Conservation (phyloP, 2,888 invertebrate species). For the Drosophila neonasuta region DNA sequence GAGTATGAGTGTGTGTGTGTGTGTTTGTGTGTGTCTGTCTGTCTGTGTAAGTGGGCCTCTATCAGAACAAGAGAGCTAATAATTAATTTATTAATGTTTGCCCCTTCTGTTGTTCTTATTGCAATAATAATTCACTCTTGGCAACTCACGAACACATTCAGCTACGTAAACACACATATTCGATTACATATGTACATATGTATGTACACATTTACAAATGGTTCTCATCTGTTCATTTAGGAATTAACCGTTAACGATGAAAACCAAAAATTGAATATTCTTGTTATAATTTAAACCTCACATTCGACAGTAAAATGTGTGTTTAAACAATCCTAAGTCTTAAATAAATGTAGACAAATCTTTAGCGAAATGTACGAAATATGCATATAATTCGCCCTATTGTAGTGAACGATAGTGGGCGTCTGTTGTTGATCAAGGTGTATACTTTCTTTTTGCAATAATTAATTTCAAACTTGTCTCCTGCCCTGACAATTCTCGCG, state of each 20-base stretch:
- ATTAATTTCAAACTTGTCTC: constrained; percentile 74
- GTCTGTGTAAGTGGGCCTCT: constrained; percentile 20
- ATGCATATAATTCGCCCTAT: no score
- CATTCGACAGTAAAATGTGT: no score
- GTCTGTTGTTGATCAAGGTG: no score
- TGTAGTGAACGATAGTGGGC: no score
- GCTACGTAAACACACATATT: constrained; percentile 19
- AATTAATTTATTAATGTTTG: constrained; percentile 75
- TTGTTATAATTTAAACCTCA: no score
- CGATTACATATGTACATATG: not conserved
- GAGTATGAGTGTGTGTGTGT: constrained; percentile 32
- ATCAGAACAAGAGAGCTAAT: constrained; percentile 61
- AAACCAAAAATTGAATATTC: no score
- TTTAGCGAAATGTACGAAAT: no score
- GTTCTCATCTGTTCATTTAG: not conserved
- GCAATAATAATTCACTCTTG: constrained; percentile 74
- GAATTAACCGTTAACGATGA: no score
- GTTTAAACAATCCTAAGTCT: no score
- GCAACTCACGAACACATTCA: constrained; percentile 41
- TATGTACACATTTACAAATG: constrained; percentile 7
- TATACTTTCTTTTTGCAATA: constrained; percentile 36
- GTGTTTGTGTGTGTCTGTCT: constrained; percentile 12
- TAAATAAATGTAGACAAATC: no score
- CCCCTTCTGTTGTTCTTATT: constrained; percentile 56
- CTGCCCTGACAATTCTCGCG: constrained; percentile 68